Base-by-base conservation (phyloP, 1,140 invertebrate genomes). In the Drosophila lacteicornis region DNA sequence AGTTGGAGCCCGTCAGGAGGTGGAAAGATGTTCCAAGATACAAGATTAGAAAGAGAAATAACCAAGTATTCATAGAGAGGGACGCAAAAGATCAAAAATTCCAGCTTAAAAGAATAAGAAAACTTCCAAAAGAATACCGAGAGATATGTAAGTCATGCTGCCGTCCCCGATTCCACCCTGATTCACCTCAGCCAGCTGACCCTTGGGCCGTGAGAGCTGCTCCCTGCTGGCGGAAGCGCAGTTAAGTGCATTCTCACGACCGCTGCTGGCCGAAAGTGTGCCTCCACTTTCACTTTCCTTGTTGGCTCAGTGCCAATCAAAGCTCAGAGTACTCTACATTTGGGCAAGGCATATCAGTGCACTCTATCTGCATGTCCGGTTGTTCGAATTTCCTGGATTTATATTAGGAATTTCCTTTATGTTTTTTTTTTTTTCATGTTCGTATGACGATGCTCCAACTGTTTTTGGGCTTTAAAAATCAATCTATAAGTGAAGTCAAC, bases 231-330 rank as follows among this genome's bases (percentile, higher is more conserved):
- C 19, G 30, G 42, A 43, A 33, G 33, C 22, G 15, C 42, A 57
- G 50, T 17, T 38, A 33, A 67, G 38, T 58, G 69, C 67, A 59
- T 43, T 59, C 66, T 42, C 66, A 36, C 66, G 66, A 73, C 51
- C 33, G 22, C 27, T 11, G 33, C 33, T 43, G 69, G 30, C 38
- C 46, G 67, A 71, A 71, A 57, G 66, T 70, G 27, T 43, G 55
- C 38, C 27, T 17, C 36, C 69, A 73, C 69, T 73, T 73, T 73
- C 69, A 73, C 69, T 73, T 73, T 71, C 36, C 22, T 25, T 22
- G 27, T 73, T 73, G 69, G 69, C 67, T 19, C 38, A 38, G 40
- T 59, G 69, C 69, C 69, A 73, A 73, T 58, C 45, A 73, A 69
- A 73, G 38, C 25, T 17, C 19, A 36, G 17, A 9, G n/a, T 27